Conservation (phyloP, 1,140 invertebrate species). For the Saxidomus purpurata region DNA sequence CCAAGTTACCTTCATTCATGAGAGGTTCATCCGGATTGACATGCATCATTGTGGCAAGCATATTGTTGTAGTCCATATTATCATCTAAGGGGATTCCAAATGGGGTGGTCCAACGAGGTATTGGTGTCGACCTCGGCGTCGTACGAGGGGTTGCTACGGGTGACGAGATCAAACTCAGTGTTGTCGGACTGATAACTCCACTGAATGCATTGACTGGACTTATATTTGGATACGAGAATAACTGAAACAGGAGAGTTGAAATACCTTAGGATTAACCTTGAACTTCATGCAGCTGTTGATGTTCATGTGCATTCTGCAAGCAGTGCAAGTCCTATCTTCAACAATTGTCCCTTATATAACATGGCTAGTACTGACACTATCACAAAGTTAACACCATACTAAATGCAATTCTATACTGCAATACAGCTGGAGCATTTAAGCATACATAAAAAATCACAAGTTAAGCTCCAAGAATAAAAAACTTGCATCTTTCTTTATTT, state of each 20-base stretch:
- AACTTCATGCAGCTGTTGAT: no score
- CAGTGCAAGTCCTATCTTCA: no score
- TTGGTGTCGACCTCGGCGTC: conserved; percentile 88
- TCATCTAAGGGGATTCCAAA: conserved; percentile 95
- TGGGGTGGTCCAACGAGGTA: conserved; percentile 94
- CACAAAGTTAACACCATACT: no score
- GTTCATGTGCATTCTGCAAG: no score
- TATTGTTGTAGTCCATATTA: conserved; percentile 93
- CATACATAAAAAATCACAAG: no score
- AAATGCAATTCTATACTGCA: no score
- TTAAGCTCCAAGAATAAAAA: no score
- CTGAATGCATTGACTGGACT: conserved; percentile 90
- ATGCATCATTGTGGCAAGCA: conserved; percentile 92
- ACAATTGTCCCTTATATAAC: no score
- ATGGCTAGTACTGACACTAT: no score
- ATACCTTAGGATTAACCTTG: no score
- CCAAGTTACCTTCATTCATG: conserved; percentile 77
- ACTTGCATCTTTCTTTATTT: no score
- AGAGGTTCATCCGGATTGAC: conserved; percentile 82
- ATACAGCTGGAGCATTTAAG: no score
- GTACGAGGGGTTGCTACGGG: conserved; percentile 91
- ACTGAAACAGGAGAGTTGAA: conserved; percentile 88
- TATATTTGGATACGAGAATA: conserved; percentile 95
- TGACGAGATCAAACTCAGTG: conserved; percentile 95
- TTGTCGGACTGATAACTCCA: conserved; percentile 96